Conservation (phyloP, 1,140 invertebrate species). For the Aphidius ervi region DNA sequence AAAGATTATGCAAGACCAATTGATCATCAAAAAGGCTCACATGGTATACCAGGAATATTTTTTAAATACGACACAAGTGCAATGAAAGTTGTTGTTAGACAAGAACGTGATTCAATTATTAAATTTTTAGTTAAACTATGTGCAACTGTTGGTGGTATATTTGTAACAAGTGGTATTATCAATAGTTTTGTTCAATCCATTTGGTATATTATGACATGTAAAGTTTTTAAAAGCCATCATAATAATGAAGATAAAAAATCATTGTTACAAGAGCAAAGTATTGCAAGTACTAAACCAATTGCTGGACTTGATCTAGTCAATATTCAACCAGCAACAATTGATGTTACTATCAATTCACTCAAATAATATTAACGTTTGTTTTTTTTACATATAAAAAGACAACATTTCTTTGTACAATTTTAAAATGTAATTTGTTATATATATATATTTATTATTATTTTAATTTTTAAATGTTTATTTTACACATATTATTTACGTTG, state of each 20-base stretch:
- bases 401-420: background rate
- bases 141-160: conserved; percentile 87
- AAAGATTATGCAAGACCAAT: conserved; percentile 81
- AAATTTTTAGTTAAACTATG: conserved; percentile 83
- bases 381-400: too few species aligned
- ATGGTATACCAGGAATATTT: conserved; percentile 90
- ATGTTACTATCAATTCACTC: conserved; percentile 35
- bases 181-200: conserved; percentile 48
- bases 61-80: conserved; percentile 92
- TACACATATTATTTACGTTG: conserved; percentile 7
- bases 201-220: conserved; percentile 43
- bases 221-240: conserved; percentile 30
- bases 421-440: background rate
- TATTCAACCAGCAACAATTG: conserved; percentile 28
- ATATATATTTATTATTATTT: conserved; percentile 3
- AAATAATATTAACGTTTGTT: conserved; percentile 19
- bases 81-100: conserved; percentile 78
- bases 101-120: conserved; percentile 73
- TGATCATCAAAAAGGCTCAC: conserved; percentile 70
- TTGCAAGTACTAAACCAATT: conserved; percentile 13
- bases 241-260: conserved; percentile 19
- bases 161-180: conserved; percentile 68
- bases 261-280: background rate
- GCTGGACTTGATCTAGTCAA: conserved; percentile 35
- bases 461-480: background rate